These are phyloP conservation scores for Hydrocynus forskahlii DNA, from an alignment of 2,797 vertebrate species.

Conservation along the genomic window DNA sequence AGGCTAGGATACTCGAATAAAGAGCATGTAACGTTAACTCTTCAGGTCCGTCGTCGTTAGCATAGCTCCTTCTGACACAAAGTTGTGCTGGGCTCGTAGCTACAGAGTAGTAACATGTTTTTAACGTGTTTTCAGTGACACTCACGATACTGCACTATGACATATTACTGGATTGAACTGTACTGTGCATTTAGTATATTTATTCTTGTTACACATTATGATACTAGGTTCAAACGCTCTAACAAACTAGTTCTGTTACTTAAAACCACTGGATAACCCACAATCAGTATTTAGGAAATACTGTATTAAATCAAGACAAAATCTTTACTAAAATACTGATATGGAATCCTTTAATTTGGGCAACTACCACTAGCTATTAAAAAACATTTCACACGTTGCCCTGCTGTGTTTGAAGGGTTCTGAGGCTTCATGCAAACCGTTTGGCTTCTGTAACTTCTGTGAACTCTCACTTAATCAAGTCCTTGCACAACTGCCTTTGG, in stretches of 20 bases:
- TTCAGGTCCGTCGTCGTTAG: neutral
- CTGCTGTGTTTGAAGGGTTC: neutral
- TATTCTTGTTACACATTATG: neutral
- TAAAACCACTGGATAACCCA: conserved; percentile 28
- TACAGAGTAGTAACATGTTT: neutral
- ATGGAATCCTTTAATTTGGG: too few species aligned
- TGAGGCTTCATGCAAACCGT: neutral
- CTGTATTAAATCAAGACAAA: too few species aligned
- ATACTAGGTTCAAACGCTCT: neutral
- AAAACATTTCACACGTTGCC: neutral
- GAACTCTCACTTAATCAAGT: neutral
- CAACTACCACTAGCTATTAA: too few species aligned
- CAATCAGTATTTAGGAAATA: conserved; percentile 34
- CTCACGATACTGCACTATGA: neutral
- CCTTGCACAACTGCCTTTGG: neutral
- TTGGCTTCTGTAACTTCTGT: neutral
- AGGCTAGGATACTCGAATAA: neutral
- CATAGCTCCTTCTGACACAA: neutral
- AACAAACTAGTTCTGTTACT: neutral
- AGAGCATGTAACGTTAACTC: neutral
- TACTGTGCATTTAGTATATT: neutral
- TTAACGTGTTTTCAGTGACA: neutral
- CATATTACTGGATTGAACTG: too few species aligned
- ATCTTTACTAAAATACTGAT: too few species aligned
- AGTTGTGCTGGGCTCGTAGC: neutral